phyloP scores from a whole-genome alignment of 2,113 vertebrate species.

The Carassius carassius region DNA sequence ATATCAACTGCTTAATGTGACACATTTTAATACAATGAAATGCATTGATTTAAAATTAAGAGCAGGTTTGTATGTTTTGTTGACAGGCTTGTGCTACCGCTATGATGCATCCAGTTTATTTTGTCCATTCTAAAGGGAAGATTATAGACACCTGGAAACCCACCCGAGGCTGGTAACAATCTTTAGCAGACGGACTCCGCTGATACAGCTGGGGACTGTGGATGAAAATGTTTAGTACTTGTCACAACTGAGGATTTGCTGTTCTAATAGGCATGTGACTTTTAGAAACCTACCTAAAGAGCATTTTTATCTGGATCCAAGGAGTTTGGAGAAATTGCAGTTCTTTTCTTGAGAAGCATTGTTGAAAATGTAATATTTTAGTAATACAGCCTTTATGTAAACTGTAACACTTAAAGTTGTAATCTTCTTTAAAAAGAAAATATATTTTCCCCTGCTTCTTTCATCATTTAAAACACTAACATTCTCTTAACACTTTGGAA shows the following conservation, averaged over 20 bases:
- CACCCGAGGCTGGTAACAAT: conserved; percentile 70
- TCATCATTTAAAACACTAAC: not conserved
- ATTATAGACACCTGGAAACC: conserved; percentile 80
- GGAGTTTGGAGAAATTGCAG: not conserved
- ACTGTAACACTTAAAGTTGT: not conserved
- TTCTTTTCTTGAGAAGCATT: not conserved
- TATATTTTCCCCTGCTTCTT: not conserved
- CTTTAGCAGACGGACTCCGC: not conserved
- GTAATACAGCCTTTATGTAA: not conserved
- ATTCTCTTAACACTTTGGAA: not conserved
- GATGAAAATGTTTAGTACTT: not conserved
- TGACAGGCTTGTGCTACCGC: conserved; percentile 82
- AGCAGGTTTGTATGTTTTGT: conserved; percentile 2
- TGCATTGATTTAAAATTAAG: not conserved
- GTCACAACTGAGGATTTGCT: not conserved
- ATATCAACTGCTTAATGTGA: not conserved
- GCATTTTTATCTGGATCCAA: not conserved
- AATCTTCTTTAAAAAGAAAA: not conserved
- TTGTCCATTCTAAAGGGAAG: conserved; percentile 73
- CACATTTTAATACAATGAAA: not conserved
- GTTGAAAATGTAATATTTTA: not conserved
- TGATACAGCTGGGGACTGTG: not conserved
- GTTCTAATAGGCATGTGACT: not conserved
- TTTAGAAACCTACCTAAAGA: not conserved
- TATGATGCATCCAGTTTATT: conserved; percentile 80